phyloP scores from a whole-genome alignment of 1,140 invertebrate species.

The Drosophila pectinifera region DNA sequence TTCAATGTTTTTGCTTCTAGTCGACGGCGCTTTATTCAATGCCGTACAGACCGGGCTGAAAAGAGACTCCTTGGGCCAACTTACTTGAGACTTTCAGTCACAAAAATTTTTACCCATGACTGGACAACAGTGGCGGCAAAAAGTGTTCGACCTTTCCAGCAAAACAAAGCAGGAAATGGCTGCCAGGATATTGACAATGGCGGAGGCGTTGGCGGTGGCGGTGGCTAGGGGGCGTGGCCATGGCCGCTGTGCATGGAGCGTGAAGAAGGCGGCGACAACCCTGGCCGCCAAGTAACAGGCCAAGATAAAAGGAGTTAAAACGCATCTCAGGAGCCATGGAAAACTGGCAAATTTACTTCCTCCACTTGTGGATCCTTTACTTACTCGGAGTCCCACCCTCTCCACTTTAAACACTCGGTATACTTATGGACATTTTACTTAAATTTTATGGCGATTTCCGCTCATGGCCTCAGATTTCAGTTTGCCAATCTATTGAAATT shows the following conservation, averaged over 20 bases:
- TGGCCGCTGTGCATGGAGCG: constrained; percentile 56
- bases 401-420: constrained; percentile 50
- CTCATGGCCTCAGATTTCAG: constrained; percentile 49
- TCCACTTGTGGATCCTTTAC: constrained; percentile 64
- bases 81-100: constrained; percentile 61
- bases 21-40: constrained; percentile 77
- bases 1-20: constrained; percentile 80
- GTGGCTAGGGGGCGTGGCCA: constrained; percentile 30
- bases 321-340: constrained; percentile 46
- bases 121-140: constrained; percentile 64
- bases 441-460: constrained; percentile 71
- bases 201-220: not conserved
- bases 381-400: too few species aligned
- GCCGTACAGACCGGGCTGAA: constrained; percentile 57
- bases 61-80: constrained; percentile 62
- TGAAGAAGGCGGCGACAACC: constrained; percentile 62
- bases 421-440: constrained; percentile 79
- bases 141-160: constrained; percentile 59
- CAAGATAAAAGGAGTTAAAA: constrained; percentile 28
- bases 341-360: constrained; percentile 39
- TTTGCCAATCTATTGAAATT: constrained; percentile 80
- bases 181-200: constrained; percentile 74
- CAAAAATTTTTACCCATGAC: constrained; percentile 70
- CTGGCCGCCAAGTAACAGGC: constrained; percentile 11
- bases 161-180: constrained; percentile 76